Evolutionary conservation across 2,797 vertebrate genomes (phyloP).

Genomic region (Muscicapa comitata): DNA sequence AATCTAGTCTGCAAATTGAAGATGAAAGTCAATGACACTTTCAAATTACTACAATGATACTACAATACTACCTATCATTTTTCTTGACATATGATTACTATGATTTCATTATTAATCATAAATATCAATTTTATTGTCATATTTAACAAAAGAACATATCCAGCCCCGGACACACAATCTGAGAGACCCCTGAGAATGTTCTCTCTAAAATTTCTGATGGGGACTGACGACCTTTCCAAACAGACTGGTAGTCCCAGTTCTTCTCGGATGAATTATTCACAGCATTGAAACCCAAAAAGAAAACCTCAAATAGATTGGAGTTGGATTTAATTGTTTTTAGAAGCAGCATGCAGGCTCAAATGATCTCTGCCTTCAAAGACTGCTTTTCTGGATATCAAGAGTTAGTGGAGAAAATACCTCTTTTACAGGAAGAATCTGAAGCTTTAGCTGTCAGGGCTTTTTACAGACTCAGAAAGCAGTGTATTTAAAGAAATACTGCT

Average conservation of each 20-base stretch:
- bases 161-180: not conserved
- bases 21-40: not conserved
- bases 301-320: not conserved
- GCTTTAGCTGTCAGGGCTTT: not conserved
- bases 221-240: not conserved
- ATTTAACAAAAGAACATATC: not conserved
- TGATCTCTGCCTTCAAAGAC: not conserved
- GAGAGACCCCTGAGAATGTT: not conserved
- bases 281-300: not conserved
- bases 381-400: not conserved
- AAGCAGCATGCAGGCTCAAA: not conserved
- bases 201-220: not conserved
- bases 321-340: not conserved
- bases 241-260: not conserved
- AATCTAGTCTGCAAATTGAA: not conserved
- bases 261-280: not conserved
- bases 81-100: not conserved
- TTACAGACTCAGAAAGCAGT: not conserved
- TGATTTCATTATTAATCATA: not conserved
- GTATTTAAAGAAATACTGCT: not conserved
- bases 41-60: not conserved
- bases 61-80: not conserved
- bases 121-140: not conserved
- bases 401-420: not conserved
- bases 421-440: not conserved